Evolutionary conservation across 2,888 invertebrate species (phyloP).

Genomic region (Acanthosepion esculentum): DNA sequence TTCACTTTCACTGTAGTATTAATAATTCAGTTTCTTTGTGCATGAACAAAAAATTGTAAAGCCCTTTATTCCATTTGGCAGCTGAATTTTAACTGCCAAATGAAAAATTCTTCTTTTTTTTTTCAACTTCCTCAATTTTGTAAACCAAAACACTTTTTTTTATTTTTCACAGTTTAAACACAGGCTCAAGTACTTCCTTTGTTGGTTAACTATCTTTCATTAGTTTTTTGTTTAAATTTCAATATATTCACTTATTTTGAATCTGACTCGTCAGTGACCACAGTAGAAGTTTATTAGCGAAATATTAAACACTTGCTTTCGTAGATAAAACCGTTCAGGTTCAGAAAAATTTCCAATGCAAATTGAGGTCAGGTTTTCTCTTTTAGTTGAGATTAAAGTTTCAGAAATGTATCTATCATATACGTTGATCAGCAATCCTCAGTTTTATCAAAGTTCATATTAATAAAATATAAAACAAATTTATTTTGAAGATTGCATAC

Average conservation of each 20-base stretch:
- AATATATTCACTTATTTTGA: not conserved
- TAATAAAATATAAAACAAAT: too few relatives aligned
- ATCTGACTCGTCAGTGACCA: not conserved
- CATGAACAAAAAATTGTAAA: not conserved
- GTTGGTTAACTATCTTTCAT: not conserved
- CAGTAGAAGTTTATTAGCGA: too few relatives aligned
- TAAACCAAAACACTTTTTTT: not conserved
- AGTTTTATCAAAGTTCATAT: too few relatives aligned
- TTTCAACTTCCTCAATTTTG: not conserved
- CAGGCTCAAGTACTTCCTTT: not conserved
- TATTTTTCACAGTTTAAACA: not conserved
- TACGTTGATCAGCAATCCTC: too few relatives aligned
- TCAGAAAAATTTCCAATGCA: too few relatives aligned
- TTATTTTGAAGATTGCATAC: too few relatives aligned
- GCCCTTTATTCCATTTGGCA: not conserved
- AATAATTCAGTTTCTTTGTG: slow-evolving; percentile 33
- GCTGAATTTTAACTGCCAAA: not conserved
- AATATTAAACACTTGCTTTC: too few relatives aligned
- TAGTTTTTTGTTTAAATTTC: not conserved
- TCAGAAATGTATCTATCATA: too few relatives aligned
- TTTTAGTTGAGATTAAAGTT: too few relatives aligned
- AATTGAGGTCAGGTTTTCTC: too few relatives aligned
- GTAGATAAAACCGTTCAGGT: too few relatives aligned
- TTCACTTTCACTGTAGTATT: not conserved
- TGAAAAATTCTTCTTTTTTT: not conserved